Evolutionary conservation across 2,797 vertebrate species (phyloP), one percentile per base, ranked within the genome.

Genomic region (Anableps anableps): DNA sequence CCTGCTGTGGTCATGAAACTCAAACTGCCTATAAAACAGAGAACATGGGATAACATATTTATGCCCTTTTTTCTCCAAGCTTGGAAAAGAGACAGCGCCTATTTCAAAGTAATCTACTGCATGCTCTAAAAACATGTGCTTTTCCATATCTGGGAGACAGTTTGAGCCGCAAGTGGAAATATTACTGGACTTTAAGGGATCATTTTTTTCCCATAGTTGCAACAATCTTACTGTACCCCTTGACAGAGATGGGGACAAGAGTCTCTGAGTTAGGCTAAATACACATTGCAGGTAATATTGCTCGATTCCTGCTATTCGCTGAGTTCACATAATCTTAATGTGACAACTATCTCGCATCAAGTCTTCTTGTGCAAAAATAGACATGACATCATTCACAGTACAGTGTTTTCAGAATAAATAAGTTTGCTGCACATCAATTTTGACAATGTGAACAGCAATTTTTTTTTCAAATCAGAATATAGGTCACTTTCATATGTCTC

Each of bases 1-100:
- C 88, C 92, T 94, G 93, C 88, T 92, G 88, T 74, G 90, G 88
- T 91, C 79, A 91, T 95, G 93, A 95, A 95, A 95, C 90, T 72
- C 88, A 92, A 94, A 92, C 93, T 86, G 89, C 72, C 86, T 72
- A 79, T 93, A 92, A 92, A 94, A 66, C 62, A 47, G 80, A 72
- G 72, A 77, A 36, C 53, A 71, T 58, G 19, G 36, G 31, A 43
- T 80, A 43, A 60, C 80, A 47, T 0, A 82, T 80, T 83, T 68
- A 76, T 53, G 29, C 62, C 79, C 70, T 0, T 80, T 82, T 82
- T 71, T 66, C 68, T 80, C 73, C 41, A 74, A 31, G 76, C 29
- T 84, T 58, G 48, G 53, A 83, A 43, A 79, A 64, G 64, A 70
- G 86, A 83, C 73, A 64, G 48, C 86, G 29, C 80, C 50, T 43